These are phyloP conservation scores for Phaedon cochleariae DNA, from an alignment of 2,888 invertebrate genomes.

Conservation along the genomic window DNA sequence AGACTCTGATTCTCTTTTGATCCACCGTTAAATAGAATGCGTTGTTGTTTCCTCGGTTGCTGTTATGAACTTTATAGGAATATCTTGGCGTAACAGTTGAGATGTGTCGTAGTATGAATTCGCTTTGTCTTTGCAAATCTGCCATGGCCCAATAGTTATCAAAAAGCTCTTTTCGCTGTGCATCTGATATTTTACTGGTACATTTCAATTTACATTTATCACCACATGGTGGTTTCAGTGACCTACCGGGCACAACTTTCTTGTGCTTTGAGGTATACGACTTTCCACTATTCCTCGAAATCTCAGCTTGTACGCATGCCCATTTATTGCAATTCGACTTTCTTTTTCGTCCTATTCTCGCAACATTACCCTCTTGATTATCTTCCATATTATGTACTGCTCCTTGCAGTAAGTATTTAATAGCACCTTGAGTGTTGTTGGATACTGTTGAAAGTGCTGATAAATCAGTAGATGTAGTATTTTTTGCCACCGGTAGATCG, in stretches of 20 bases:
- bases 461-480: too few species aligned
- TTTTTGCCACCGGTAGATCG: too few species aligned
- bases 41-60: slow-evolving; percentile 16
- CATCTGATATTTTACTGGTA: neutral
- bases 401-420: too few species aligned
- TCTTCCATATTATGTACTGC: too few species aligned
- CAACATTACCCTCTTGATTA: too few species aligned
- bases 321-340: neutral
- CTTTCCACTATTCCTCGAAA: neutral
- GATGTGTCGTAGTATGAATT: slow-evolving; percentile 11
- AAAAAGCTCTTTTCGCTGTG: neutral
- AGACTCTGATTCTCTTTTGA: slow-evolving; percentile 8
- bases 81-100: slow-evolving; percentile 11
- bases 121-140: slow-evolving; percentile 13
- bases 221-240: neutral
- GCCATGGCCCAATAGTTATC: neutral
- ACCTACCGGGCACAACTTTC: neutral
- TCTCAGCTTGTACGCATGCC: neutral
- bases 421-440: too few species aligned
- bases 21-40: slow-evolving; percentile 14
- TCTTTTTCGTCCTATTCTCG: neutral
- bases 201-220: slow-evolving; percentile 3
- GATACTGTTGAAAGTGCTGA: too few species aligned
- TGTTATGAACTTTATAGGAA: slow-evolving; percentile 14
- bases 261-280: neutral